Base-by-base conservation (phyloP, 2,888 invertebrate species). In the Lasioglossum oenotherae region DNA sequence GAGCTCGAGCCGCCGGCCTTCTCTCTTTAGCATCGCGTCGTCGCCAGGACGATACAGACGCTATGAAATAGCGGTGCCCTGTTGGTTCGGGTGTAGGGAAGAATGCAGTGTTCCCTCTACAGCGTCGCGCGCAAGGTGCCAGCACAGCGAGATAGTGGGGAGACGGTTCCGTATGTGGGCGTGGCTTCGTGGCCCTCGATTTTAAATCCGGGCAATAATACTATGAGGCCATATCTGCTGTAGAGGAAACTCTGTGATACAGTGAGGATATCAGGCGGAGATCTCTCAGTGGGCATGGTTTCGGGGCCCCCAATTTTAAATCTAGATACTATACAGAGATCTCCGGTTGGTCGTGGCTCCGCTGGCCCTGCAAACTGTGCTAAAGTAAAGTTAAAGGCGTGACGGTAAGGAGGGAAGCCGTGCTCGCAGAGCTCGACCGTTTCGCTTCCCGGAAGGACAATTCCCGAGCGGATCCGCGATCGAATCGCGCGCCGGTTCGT, bases 401-500 rank as follows among this genome's bases (percentile, higher is more conserved):
- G 64, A 64, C 64, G 31, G 19, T 31, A 64, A 64, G 31, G 31
- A 64, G 16, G 64, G 19, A 64, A 31, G 31, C 19, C 31, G 64
- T 31, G 64, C 31, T 64, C 31, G 27, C 64, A 19, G 64, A 31
- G 64, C 16, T 64, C 64, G 64, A 64, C 64, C 19, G 64, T 64
- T 64, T 31, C 64, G 31, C 64, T 31, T 31, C n/a, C 64, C 31
- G 64, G 31, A 64, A 64, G 64, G 64, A 64, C 31, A 19, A 31
- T 31, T 14, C 64, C 64, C 69, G 69, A 69, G 69, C 35, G 69
- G 38, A 38, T 35, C 14, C 71, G 23, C 71, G 41, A 41, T 71
- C 72, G 71, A 44, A 38, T 71, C 73, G 57, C 74, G 57, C 57
- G 14, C 5, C 53, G 74, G 16, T 35, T 64, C 76, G 76, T 76